phyloP scores from a whole-genome alignment of 2,797 vertebrate genomes.

The Eulemur coronatus region DNA sequence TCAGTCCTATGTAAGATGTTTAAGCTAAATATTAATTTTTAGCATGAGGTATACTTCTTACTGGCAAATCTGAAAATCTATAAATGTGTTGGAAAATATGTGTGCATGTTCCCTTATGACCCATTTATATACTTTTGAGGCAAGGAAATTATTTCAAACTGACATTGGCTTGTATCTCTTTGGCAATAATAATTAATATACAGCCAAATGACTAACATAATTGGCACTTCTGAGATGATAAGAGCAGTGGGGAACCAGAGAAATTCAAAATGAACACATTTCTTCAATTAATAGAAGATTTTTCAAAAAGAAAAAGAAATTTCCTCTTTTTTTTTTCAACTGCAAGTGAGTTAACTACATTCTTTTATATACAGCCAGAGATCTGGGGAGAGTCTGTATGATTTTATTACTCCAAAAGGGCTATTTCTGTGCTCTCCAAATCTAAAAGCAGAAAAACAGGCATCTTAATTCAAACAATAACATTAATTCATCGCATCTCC shows the following conservation, averaged over 20 bases:
- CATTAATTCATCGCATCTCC: not conserved
- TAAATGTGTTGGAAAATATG: not conserved
- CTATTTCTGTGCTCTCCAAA: not conserved
- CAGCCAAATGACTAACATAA: not conserved
- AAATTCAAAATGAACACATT: slow-evolving; percentile 20
- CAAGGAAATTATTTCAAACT: slow-evolving; percentile 39
- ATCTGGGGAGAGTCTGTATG: not conserved
- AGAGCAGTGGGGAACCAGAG: not conserved
- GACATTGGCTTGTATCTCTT: not conserved
- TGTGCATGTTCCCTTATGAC: not conserved
- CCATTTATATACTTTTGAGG: not conserved
- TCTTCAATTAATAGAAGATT: not conserved
- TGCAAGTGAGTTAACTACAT: not conserved
- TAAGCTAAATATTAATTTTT: not conserved
- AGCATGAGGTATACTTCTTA: not conserved
- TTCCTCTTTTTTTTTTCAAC: not conserved
- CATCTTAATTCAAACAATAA: not conserved
- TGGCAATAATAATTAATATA: slow-evolving; percentile 3
- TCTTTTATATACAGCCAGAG: not conserved
- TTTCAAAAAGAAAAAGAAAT: not conserved
- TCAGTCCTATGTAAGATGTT: not conserved
- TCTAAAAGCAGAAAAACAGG: not conserved
- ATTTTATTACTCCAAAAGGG: not conserved
- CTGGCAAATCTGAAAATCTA: not conserved
- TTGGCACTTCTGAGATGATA: not conserved